Base-by-base conservation (phyloP, 1,140 invertebrate genomes). In the Eufriesea mexicana region DNA sequence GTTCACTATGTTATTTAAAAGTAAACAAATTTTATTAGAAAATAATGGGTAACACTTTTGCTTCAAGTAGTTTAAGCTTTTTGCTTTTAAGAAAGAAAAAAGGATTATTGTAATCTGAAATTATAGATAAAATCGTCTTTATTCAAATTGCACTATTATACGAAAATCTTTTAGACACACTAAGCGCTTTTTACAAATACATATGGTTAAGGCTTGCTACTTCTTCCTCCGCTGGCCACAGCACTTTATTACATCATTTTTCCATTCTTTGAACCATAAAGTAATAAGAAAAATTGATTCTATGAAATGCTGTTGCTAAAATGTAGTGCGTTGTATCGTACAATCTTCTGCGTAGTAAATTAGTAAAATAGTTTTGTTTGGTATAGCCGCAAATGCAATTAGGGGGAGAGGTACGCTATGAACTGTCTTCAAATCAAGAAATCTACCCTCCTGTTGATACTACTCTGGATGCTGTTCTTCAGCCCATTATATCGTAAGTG, bases 401-500 rank as follows among this genome's bases (percentile, higher is more conserved):
- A 92, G 90, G 91, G 86, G 93, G 92, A 91, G 91, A 94, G 82
- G 92, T 92, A 89, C 92, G 90, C 89, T 93, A 94, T 91, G 93
- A 93, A 90, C 89, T 93, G 87, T 91, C 92, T 91, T 93, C 93
- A 84, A 93, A 94, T 92, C 93, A 93, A 89, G 92, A 93, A 86
- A 93, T 92, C 89, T 92, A 92, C 87, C 91, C 92, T 83, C 92
- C 92, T 59, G 89, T 89, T 84, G 93, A 94, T 84, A 91, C 91
- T 83, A 94, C 94, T 85, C 80, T 94, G 90, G 94, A 94, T 77
- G 94, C 92, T 86, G 93, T 94, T 89, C 93, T 94, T 83, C 93
- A 94, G 85, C 94, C 94, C 81, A 94, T 94, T 89, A 94, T 94
- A 93, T 94, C 93, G 94, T 94, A 92, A 94, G 93, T 92, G 86